Evolutionary conservation across 2,888 invertebrate species (phyloP), one percentile per base, ranked within the genome.

Genomic region (Drosophila phalerata): DNA sequence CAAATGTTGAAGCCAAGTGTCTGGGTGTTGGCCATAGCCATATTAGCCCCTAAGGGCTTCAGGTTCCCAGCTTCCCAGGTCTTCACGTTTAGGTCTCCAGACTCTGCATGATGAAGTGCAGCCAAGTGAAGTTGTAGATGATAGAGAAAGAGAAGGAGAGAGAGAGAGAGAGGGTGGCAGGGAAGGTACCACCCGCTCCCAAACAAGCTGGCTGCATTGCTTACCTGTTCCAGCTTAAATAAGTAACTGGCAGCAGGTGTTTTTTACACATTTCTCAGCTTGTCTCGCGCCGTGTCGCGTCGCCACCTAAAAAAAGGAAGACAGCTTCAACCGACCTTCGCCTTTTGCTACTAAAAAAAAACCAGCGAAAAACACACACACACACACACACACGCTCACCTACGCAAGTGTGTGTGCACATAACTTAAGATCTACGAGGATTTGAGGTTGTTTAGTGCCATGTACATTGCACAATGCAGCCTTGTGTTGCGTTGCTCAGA

Each of bases 391-490:
- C 56, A 67, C 49, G 48, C 15, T 10, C 43, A 13, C 15, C 48
- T 28, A 57, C 10, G 13, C 51, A 38, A 1, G 47, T 76, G 67
- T 69, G 70, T 79, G 72, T 76, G 74, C 69, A 81, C 70, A 84
- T 90, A 90, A 85, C 85, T 89, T 86, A 87, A 90, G 85, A 90
- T 85, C 89, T 85, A 87, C 79, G 85, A 85, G 88, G 85, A 90
- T 90, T 85, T 81, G 67, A 90, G 87, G 77, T 90, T 85, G 90
- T 89, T 90, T 90, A 90, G 85, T 81, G 73, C 87, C 84, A 73
- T 83, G 90, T 89, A 22, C 22, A 22, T 22, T 22, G 22, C 3
- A 85, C 80, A 79, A 66, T 70, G 79, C 79, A 56, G 74, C 34
- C 63, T 64, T 65, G 56, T 63, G n/a, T n/a, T n/a, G 67, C 67